Evolutionary conservation across 2,888 invertebrate genomes (phyloP), one percentile per base, ranked within the genome.

Genomic region (Hemistola chrysoprasaria): DNA sequence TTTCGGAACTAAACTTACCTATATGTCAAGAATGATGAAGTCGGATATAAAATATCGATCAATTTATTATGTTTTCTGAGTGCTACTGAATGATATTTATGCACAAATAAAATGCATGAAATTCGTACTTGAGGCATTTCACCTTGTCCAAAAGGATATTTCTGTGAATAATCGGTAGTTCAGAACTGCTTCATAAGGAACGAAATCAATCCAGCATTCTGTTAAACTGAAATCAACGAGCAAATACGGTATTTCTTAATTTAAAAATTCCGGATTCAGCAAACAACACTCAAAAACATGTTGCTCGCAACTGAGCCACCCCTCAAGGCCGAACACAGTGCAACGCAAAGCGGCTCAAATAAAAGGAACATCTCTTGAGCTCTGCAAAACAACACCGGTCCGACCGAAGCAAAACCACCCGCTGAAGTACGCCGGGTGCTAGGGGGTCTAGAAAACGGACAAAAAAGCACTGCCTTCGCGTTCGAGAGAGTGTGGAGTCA

Each of bases 401-500:
- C 84, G 77, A 85, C 87, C 88, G 83, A 86, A 83, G 85, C 86
- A 84, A 78, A 85, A 84, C 88, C 88, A 84, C 88, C 87, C 87
- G 88, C 79, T 82, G 87, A 87, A 87, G 87, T 82, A 80, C 76
- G 70, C 65, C 53, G 75, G 73, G 73, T 71, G 73, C 61, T 62
- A 59, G 56, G 58, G 68, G 71, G 65, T 56, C 59, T 53, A 62
- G 72, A 79, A 86, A 83, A 83, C 69, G 75, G 71, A 58, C 69
- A 80, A 87, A 87, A 86, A 87, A 78, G 43, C 79, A 70, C 55
- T 74, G 70, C 86, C 83, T 87, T 84, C 84, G 78, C 87, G 83
- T 86, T 81, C 82, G 86, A 86, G 78, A 86, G 88, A 86, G 87
- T 85, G 85, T 85, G 85, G 86, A 88, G 88, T 87, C 86, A 87